Evolutionary conservation across 2,888 invertebrate genomes (phyloP), one percentile per base, ranked within the genome.

Genomic region (Gymnoscelis rufifasciata): DNA sequence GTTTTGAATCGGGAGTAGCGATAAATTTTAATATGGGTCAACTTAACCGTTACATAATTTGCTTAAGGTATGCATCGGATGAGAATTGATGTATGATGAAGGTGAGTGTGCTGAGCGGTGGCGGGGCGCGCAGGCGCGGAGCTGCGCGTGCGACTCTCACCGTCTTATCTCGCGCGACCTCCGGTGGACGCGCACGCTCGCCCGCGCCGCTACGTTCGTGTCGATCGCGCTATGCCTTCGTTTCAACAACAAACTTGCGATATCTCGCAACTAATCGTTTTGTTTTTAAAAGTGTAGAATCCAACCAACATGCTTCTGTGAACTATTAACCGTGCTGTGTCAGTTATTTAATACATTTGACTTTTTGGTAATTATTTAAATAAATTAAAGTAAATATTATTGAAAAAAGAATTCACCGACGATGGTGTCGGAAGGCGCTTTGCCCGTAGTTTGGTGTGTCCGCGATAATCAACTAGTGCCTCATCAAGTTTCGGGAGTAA

Each of bases 401-500:
- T 54, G 48, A 59, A 60, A 49, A 51, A 68, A 59, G 64, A 59
- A 66, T 24, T 62, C 68, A 60, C 59, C 68, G 74, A 90, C 78
- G 72, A 91, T 91, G 91, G 90, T 91, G 75, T 90, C 91, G 57
- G 89, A 90, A 74, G 90, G 90, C 76, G 83, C 88, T 68, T 63
- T 89, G 79, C 89, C 89, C 79, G 91, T 92, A 64, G 91, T 92
- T 74, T 92, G 91, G 92, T 92, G 91, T 87, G 86, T 90, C 73
- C 90, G 91, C 77, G 91, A 91, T 83, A 91, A 92, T 80, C 90
- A 90, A 74, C 90, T 91, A 88, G 90, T 91, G 71, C 92, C 92
- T 58, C 89, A 92, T 56, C 91, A 92, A 74, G 86, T 92, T 59
- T 91, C 91, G 49, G 91, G 92, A 63, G 91, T 92, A 58, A 86